Conservation (phyloP, 1,140 invertebrate species). For the Procambarus virginalis region DNA sequence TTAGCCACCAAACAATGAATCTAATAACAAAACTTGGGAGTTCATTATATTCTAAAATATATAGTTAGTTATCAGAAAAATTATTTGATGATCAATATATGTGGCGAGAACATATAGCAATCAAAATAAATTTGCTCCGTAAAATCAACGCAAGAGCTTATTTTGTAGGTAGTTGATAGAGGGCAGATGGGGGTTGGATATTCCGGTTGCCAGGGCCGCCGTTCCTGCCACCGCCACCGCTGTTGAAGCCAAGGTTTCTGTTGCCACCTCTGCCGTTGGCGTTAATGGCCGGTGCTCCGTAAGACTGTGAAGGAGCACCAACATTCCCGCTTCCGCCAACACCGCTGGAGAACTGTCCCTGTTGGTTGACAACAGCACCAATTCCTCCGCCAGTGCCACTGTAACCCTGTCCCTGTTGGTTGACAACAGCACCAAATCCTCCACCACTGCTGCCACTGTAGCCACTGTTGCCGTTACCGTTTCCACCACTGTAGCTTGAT, state of each 20-base stretch:
- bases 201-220: slow-evolving; percentile 17
- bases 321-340: not conserved
- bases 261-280: not conserved
- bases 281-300: not conserved
- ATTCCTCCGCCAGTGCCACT: slow-evolving; percentile 10
- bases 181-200: slow-evolving; percentile 13
- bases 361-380: not conserved
- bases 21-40: too few species aligned
- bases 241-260: not conserved
- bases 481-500: slow-evolving; percentile 30
- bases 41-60: too few species aligned
- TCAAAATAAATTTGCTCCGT: too few species aligned
- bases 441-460: slow-evolving; percentile 17
- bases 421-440: not conserved
- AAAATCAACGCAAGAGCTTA: not conserved
- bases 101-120: too few species aligned
- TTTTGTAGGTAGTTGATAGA: slow-evolving; percentile 23
- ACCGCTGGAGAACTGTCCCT: not conserved
- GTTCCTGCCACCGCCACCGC: slow-evolving; percentile 9
- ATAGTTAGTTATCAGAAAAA: too few species aligned
- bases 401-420: not conserved
- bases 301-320: not conserved
- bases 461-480: slow-evolving; percentile 20
- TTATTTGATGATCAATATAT: too few species aligned
- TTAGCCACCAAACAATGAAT: too few species aligned